phyloP scores from a whole-genome alignment of 2,888 invertebrate species.

The Agrotis ipsilon region DNA sequence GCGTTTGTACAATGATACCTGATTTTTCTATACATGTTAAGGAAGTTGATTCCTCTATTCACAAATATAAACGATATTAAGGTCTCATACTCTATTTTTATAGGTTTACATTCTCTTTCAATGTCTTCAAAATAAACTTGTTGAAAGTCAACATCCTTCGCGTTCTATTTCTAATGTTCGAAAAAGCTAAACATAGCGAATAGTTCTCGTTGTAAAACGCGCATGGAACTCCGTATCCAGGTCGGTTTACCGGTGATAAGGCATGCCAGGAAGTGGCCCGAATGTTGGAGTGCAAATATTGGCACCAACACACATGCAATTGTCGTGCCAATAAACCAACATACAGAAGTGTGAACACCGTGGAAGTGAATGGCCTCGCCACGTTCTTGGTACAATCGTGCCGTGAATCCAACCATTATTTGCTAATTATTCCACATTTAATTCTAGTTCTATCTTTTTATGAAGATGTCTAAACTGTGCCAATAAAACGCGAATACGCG shows the following conservation, averaged over 20 bases:
- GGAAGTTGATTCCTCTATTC: neutral
- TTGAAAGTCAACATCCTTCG: constrained; percentile 34
- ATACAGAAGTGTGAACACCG: constrained; percentile 65
- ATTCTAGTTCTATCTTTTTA: constrained; percentile 26
- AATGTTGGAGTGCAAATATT: constrained; percentile 63
- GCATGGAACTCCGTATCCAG: constrained; percentile 62
- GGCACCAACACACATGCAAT: constrained; percentile 47
- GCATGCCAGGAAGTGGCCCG: constrained; percentile 74
- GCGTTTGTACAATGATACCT: too few species aligned
- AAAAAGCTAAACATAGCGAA: constrained; percentile 46
- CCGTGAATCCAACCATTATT: constrained; percentile 73
- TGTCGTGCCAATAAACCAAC: constrained; percentile 51
- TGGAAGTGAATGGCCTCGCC: constrained; percentile 85
- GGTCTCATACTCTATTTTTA: constrained; percentile 18
- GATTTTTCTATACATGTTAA: too few species aligned
- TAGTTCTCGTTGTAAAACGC: constrained; percentile 48
- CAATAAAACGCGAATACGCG: constrained; percentile 38
- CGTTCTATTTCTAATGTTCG: constrained; percentile 29
- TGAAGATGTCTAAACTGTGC: constrained; percentile 11
- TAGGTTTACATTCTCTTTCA: constrained; percentile 11
- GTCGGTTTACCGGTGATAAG: constrained; percentile 73
- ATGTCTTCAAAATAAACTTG: constrained; percentile 4
- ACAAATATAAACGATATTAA: neutral
- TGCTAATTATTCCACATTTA: neutral
- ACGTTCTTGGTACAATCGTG: constrained; percentile 83